phyloP scores from a whole-genome alignment of 2,113 vertebrate genomes.

The Hystrix cristata region DNA sequence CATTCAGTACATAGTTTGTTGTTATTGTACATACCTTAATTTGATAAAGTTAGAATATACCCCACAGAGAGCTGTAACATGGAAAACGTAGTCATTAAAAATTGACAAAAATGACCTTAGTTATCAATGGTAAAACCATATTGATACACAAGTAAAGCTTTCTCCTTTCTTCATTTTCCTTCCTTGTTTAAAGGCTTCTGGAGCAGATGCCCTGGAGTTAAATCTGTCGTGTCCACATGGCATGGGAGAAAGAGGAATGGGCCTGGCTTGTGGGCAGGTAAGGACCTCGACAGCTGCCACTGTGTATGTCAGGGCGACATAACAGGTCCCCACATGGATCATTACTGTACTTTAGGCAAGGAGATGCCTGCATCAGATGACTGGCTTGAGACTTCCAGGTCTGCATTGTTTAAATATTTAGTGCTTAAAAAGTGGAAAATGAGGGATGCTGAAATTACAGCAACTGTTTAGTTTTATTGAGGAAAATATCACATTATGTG shows the following conservation, averaged over 20 bases:
- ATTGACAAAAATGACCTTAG: neutral
- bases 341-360: constrained; percentile 67
- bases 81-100: neutral
- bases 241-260: constrained; percentile 99
- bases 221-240: constrained; percentile 98
- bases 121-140: neutral
- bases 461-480: constrained; percentile 84
- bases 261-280: constrained; percentile 98
- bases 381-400: constrained; percentile 79
- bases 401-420: constrained; percentile 88
- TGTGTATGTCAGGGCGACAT: constrained; percentile 58
- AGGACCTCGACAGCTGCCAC: constrained; percentile 45
- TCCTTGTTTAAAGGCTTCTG: constrained; percentile 89
- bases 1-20: neutral
- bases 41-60: neutral
- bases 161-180: constrained; percentile 58
- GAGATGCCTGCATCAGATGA: constrained; percentile 72
- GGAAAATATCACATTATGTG: constrained; percentile 85
- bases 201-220: constrained; percentile 97
- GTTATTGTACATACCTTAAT: neutral
- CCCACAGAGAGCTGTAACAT: neutral
- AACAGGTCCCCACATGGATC: neutral
- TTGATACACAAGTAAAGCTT: constrained; percentile 44
- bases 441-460: constrained; percentile 78
- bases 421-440: constrained; percentile 82